phyloP scores from a whole-genome alignment of 2,888 invertebrate genomes.

The Aporophyla lueneburgensis region DNA sequence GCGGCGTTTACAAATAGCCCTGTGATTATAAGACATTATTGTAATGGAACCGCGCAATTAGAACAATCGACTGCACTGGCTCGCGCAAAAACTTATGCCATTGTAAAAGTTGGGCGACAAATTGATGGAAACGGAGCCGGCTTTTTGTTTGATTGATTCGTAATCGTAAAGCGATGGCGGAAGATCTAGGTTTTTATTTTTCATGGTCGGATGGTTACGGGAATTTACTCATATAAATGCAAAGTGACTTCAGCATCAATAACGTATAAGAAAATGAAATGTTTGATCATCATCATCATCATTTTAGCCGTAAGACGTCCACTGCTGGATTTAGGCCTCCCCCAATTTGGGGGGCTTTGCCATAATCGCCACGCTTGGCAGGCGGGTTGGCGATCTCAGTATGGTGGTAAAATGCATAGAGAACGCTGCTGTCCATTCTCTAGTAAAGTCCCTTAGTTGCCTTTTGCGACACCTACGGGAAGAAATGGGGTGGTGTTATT shows the following conservation, averaged over 20 bases:
- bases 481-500: too few species aligned
- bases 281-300: too few species aligned
- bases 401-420: too few species aligned
- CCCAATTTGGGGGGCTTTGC: too few species aligned
- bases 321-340: too few species aligned
- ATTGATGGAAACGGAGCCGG: conserved; percentile 58
- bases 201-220: conserved; percentile 14
- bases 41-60: conserved; percentile 88
- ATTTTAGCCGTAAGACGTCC: too few species aligned
- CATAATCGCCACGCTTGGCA: too few species aligned
- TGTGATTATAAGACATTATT: conserved; percentile 87
- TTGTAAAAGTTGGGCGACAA: conserved; percentile 68
- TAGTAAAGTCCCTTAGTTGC: too few species aligned
- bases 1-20: conserved; percentile 85
- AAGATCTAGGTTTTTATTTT: conserved; percentile 32
- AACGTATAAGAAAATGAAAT: not conserved
- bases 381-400: too few species aligned
- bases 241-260: not conserved
- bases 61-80: conserved; percentile 78
- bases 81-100: conserved; percentile 75
- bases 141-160: conserved; percentile 57
- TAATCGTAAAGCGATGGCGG: conserved; percentile 33
- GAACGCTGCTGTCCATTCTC: too few species aligned
- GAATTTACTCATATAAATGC: not conserved
- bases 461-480: too few species aligned